A percentile compares a stretch with the other conserved stretches of the same genome.
These are phyloP conservation scores for Jordanella pulchra DNA, from an alignment of 2,797 vertebrate species.

Conservation along the genomic window DNA sequence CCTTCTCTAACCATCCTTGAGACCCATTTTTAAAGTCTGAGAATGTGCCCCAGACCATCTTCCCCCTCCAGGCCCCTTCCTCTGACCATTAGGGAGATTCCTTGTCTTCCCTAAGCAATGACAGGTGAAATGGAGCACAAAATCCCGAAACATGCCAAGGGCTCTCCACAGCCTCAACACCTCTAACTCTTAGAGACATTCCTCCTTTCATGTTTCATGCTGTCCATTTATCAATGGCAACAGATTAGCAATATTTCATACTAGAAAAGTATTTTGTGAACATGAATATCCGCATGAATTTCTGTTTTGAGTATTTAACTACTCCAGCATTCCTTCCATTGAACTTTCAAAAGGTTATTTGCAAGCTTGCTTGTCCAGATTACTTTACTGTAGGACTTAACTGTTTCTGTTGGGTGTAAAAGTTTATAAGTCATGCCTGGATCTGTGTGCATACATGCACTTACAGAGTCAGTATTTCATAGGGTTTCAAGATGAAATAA, in stretches of 20 bases:
- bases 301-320: background rate
- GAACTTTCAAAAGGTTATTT: too few species aligned
- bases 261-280: background rate
- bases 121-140: constrained; percentile 83
- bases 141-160: constrained; percentile 64
- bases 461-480: too few species aligned
- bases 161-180: constrained; percentile 32
- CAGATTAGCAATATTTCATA: background rate
- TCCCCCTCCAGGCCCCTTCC: constrained; percentile 59
- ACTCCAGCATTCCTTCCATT: too few species aligned
- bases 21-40: constrained; percentile 64
- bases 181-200: constrained; percentile 51
- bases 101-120: constrained; percentile 71
- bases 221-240: constrained; percentile 34
- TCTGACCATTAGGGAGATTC: constrained; percentile 78
- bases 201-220: constrained; percentile 24
- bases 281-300: background rate
- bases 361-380: too few species aligned
- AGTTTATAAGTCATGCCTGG: background rate
- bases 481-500: too few species aligned
- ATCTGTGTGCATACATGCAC: too few species aligned
- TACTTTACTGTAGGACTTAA: too few species aligned
- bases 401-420: background rate
- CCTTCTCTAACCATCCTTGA: constrained; percentile 63
- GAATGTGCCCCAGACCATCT: constrained; percentile 59